A percentile compares a stretch with the other conserved stretches of the same genome.
Conservation (phyloP, 35 echinoderm and acorn worm species). For the Amphiura filiformis region DNA sequence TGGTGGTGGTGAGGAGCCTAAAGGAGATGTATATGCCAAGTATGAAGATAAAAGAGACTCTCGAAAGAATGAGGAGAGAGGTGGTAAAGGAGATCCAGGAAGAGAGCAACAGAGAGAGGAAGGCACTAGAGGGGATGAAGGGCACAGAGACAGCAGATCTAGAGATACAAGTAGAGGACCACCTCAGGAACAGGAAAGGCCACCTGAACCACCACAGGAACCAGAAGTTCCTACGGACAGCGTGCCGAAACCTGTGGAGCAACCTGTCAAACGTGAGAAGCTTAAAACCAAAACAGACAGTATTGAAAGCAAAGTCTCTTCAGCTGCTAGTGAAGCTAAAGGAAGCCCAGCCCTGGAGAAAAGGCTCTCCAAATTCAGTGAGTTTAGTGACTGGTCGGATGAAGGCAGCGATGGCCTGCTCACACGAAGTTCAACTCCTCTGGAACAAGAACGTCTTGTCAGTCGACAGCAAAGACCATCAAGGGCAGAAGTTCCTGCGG, state of each 20-base stretch:
- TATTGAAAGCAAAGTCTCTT: background rate
- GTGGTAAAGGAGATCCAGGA: background rate
- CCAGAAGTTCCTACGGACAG: background rate
- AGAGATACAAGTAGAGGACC: background rate
- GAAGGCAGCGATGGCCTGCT: conserved; percentile 58
- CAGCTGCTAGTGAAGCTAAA: conserved; percentile 7
- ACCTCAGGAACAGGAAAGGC: conserved; percentile 19
- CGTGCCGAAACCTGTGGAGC: background rate
- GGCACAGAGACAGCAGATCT: background rate
- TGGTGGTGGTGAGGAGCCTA: conserved; percentile 1
- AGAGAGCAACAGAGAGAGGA: background rate
- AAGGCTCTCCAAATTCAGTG: background rate
- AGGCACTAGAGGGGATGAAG: conserved; percentile 10
- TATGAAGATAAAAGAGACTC: conserved; percentile 27
- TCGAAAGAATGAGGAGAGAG: background rate
- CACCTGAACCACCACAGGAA: background rate
- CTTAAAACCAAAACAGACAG: background rate
- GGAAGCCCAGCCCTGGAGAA: conserved; percentile 24
- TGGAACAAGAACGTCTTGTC: conserved; percentile 11
- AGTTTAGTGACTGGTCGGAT: conserved; percentile 55
- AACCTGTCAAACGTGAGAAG: background rate
- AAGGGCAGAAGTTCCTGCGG: background rate
- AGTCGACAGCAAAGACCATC: conserved; percentile 24
- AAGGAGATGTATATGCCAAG: background rate
- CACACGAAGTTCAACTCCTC: conserved; percentile 28